Evolutionary conservation across 2,113 vertebrate species (phyloP).

Genomic region (Dipodomys stephensi): DNA sequence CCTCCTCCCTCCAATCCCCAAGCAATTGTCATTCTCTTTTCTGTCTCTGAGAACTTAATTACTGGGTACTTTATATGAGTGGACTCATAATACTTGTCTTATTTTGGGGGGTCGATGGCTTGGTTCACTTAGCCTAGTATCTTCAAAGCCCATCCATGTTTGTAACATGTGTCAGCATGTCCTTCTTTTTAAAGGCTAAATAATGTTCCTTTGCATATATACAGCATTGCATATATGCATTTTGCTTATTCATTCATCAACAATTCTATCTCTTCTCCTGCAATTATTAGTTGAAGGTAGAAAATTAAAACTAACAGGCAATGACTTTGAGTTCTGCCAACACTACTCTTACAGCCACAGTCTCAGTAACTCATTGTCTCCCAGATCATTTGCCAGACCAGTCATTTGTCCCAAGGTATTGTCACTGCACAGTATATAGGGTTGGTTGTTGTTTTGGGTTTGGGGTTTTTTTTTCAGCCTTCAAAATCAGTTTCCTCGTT

Average conservation of each 20-base stretch:
- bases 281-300: neutral
- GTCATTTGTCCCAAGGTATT: neutral
- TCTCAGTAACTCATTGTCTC: neutral
- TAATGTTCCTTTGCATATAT: too few relatives aligned
- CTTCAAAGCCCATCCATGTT: neutral
- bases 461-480: neutral
- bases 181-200: too few relatives aligned
- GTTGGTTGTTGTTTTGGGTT: too few relatives aligned
- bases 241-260: neutral
- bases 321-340: neutral
- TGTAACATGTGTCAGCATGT: too few relatives aligned
- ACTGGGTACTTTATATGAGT: too few relatives aligned
- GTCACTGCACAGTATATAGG: neutral
- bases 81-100: neutral
- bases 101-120: neutral
- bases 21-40: neutral
- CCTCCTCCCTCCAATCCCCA: neutral
- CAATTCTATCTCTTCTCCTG: neutral
- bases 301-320: constrained; percentile 23
- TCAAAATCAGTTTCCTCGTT: neutral
- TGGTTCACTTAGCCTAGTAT: neutral
- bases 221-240: neutral
- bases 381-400: neutral
- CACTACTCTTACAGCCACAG: neutral
- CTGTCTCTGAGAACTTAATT: neutral